Base-by-base conservation (phyloP, 2,113 vertebrate species). In the Psilopsiagon aurifrons region DNA sequence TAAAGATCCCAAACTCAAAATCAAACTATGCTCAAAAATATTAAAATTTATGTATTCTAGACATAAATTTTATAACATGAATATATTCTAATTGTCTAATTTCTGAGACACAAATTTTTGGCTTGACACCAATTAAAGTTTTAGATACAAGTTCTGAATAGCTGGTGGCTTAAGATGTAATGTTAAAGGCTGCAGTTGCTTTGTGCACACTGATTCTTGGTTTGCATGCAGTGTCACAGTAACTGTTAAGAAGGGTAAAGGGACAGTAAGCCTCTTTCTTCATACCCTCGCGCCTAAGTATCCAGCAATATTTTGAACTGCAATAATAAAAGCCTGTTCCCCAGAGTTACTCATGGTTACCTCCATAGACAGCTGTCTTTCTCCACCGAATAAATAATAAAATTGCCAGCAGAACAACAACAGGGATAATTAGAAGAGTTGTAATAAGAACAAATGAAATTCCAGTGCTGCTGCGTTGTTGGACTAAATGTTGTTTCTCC, bases 331-430 rank as follows among this genome's bases (percentile, higher is more conserved):
- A 79, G 35, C n/a, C 31, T 71, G 12, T 60, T 89, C 43, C 91
- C 55, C 77, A 84, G 23, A 90, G 57, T 77, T 80, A 81, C 17
- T 92, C 33, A 60, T 73, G 91, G 88, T 97, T 98, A 98, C 97
- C 98, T 98, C 97, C 97, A 97, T 97, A 98, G 96, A 92, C 97
- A 97, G 98, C 97, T 96, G 98, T 98, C 95, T 99, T 99, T 94
- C 97, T 99, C 99, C 99, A 99, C 92, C 98, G 98, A 97, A 99
- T 98, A 95, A 99, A 99, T 73, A 98, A 79, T 43, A 98, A 98
- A 82, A 99, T 97, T 91, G 98, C 97, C 88, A 99, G 91, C 95
- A 99, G 98, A 71, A 98, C 88, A 97, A 98, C 94, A 94, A 99
- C 90, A 43, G 99, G 99, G 78, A 99, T 96, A 78, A 99, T 97